Evolutionary conservation across 2,113 vertebrate genomes (phyloP), one percentile per base, ranked within the genome.

Genomic region (Heterocephalus glaber): DNA sequence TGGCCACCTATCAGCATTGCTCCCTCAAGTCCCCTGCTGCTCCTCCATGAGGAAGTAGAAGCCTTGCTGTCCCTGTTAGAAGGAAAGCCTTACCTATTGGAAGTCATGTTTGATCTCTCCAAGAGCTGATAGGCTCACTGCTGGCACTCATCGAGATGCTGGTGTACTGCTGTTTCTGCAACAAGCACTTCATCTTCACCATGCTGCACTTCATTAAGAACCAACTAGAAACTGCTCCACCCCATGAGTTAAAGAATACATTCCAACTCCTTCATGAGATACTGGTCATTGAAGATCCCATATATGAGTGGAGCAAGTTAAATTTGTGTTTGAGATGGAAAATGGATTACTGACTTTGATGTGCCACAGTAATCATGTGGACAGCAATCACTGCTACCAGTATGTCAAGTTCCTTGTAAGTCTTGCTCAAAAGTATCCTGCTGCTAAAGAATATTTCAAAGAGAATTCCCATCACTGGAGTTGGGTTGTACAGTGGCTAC

Each of bases 401-500:
- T n/a, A n/a, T n/a, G n/a, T n/a, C n/a, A n/a, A n/a, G n/a, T n/a
- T n/a, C n/a, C n/a, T n/a, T n/a, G n/a, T n/a, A n/a, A n/a, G n/a
- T n/a, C n/a, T n/a, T n/a, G n/a, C n/a, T n/a, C n/a, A n/a, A n/a
- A 99, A 99, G 98, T 99, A 99, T 97, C 96, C 99, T 97, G 99
- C 99, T 92, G 99, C 99, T 70, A 99, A 99, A 98, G 99, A 99
- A 90, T 99, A 99, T 97, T 99, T 99, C 98, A 99, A 99, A 97
- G 99, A 99, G 92, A 98, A 99, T 94, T 99, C 99, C 22, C 99
- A 99, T 93, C 99, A 99, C 96, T 99, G 99, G 99, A 99, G 99
- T 81, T 99, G 99, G 99, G 99, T 99, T 5, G 99, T 99, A 19
- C 99, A 99, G 98, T 99, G 99, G 99, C 98, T 99, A 8, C 99